A percentile compares a stretch with the other conserved stretches of the same genome.
Evolutionary conservation across 2,888 invertebrate species (phyloP).

Genomic region (Xestobium rufovillosum): DNA sequence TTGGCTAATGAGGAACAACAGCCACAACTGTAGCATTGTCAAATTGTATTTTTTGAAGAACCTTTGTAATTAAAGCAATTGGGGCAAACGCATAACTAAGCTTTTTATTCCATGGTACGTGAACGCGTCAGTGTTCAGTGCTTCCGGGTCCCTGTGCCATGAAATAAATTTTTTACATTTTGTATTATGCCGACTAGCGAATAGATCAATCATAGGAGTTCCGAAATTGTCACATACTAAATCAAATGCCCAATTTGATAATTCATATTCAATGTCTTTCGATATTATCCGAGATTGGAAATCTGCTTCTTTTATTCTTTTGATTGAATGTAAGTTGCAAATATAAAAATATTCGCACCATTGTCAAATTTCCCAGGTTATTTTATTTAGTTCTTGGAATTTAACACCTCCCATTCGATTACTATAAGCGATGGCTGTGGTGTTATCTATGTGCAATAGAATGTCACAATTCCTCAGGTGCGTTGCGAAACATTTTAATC

Average conservation of each 20-base stretch:
- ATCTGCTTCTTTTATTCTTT: conserved; percentile 10
- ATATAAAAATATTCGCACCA: conserved; percentile 13
- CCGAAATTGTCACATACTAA: conserved; percentile 9
- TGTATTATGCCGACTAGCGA: conserved; percentile 12
- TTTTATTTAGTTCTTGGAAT: conserved; percentile 15
- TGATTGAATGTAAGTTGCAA: conserved; percentile 12
- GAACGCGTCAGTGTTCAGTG: conserved; percentile 14
- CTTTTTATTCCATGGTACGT: conserved; percentile 13
- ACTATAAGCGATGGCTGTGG: conserved; percentile 20
- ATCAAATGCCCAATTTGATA: conserved; percentile 10
- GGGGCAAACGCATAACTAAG: conserved; percentile 19
- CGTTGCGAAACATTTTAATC: conserved; percentile 19
- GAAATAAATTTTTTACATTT: conserved; percentile 16
- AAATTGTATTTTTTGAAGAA: conserved; percentile 13
- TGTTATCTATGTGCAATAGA: conserved; percentile 18
- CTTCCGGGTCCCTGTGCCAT: conserved; percentile 14
- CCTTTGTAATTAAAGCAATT: conserved; percentile 15
- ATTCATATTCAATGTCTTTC: conserved; percentile 12
- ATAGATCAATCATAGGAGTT: conserved; percentile 13
- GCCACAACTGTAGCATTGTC: conserved; percentile 17
- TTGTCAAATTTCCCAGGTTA: conserved; percentile 21
- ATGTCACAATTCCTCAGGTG: conserved; percentile 12
- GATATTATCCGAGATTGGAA: conserved; percentile 3
- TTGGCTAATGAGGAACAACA: conserved; percentile 16
- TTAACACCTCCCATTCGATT: conserved; percentile 21